Conservation (phyloP, 1,140 invertebrate genomes). For the Vanessa tameamea region DNA sequence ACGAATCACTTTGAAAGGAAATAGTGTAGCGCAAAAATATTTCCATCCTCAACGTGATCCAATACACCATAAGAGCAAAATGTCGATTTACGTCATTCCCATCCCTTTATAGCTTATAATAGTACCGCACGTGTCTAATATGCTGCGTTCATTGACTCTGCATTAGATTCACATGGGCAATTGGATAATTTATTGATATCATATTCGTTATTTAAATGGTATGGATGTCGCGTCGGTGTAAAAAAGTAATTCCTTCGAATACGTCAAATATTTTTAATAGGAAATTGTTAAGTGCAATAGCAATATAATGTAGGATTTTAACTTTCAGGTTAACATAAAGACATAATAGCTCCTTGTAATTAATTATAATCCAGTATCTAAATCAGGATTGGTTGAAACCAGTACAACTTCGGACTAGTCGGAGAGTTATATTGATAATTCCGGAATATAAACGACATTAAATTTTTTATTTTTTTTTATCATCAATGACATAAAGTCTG, state of each 20-base stretch:
- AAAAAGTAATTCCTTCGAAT: slow-evolving; percentile 15
- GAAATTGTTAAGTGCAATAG: slow-evolving; percentile 21
- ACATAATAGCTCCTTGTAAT: background rate
- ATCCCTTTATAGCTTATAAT: slow-evolving; percentile 20
- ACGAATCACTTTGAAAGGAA: slow-evolving; percentile 38
- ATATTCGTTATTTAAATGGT: slow-evolving; percentile 34
- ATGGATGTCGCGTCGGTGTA: slow-evolving; percentile 24
- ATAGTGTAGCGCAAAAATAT: slow-evolving; percentile 47
- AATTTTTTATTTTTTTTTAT: too few species aligned
- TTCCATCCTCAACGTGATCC: slow-evolving; percentile 39
- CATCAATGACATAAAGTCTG: too few species aligned
- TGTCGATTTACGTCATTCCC: slow-evolving; percentile 33
- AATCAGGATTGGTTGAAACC: slow-evolving; percentile 28
- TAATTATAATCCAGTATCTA: slow-evolving; percentile 2
- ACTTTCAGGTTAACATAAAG: background rate
- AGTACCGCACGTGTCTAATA: slow-evolving; percentile 4
- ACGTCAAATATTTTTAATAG: slow-evolving; percentile 25
- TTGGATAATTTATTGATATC: background rate
- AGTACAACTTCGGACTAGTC: slow-evolving; percentile 18
- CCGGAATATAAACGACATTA: too few species aligned
- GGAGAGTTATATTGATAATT: background rate
- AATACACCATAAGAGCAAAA: slow-evolving; percentile 33
- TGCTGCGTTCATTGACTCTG: slow-evolving; percentile 2
- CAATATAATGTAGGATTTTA: slow-evolving; percentile 1
- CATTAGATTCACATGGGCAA: background rate